Percentiles rank a stretch among this genome's conserved stretches.
These are phyloP conservation scores for Seladonia tumulorum DNA, from an alignment of 2,888 invertebrate genomes.

Conservation along the genomic window DNA sequence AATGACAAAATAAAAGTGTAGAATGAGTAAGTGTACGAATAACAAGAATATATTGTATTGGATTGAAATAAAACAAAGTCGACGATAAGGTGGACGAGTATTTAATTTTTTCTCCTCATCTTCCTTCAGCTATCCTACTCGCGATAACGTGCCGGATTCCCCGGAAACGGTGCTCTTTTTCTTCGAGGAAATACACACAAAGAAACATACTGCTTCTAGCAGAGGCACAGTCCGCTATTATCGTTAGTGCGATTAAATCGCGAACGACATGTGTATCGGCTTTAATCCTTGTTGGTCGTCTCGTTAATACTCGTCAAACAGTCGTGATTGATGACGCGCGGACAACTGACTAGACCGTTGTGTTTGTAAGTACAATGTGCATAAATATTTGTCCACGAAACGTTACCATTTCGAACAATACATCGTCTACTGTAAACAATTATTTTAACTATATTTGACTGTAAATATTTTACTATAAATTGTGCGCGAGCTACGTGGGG, in stretches of 20 bases:
- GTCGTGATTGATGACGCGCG: slow-evolving; percentile 15
- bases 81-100: neutral
- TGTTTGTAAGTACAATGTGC: neutral
- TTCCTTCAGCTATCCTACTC: neutral
- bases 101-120: neutral
- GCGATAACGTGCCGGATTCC: neutral
- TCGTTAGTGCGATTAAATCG: slow-evolving; percentile 8
- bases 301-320: slow-evolving; percentile 31
- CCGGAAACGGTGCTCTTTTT: neutral
- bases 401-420: neutral
- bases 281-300: slow-evolving; percentile 4
- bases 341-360: neutral
- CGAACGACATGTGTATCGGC: neutral
- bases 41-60: neutral
- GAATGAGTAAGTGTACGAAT: neutral
- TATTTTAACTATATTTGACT: neutral
- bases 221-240: neutral
- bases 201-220: neutral
- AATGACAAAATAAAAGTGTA: neutral
- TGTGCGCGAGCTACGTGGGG: neutral
- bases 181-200: neutral
- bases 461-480: neutral
- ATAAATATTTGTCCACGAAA: neutral
- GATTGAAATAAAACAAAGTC: neutral
- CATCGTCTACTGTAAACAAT: neutral